phyloP scores from a whole-genome alignment of 2,888 invertebrate genomes.

The Pterostichus madidus region DNA sequence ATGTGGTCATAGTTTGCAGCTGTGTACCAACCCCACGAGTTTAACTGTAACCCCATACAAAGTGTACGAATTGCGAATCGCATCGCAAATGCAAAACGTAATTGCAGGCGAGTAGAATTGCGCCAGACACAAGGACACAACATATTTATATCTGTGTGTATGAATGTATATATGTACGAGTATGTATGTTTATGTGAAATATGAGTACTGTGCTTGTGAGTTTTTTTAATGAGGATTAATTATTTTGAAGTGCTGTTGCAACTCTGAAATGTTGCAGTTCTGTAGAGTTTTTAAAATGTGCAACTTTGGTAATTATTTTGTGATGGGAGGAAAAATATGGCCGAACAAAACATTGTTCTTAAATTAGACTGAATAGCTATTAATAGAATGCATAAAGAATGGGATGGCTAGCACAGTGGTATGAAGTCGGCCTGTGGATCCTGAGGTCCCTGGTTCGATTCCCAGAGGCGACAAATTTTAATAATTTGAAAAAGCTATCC shows the following conservation, averaged over 20 bases:
- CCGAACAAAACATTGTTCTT: no score
- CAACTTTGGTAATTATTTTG: slow-evolving; percentile 26
- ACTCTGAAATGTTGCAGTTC: not conserved
- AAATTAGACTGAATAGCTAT: no score
- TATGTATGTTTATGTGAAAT: not conserved
- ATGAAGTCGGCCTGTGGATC: no score
- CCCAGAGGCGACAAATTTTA: no score
- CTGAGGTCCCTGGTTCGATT: no score
- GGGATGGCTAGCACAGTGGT: no score
- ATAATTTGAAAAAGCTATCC: no score
- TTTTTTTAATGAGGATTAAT: slow-evolving; percentile 24
- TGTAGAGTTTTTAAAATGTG: slow-evolving; percentile 14
- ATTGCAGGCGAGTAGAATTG: slow-evolving; percentile 17
- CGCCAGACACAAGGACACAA: not conserved
- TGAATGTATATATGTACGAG: not conserved
- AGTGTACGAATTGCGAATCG: no score
- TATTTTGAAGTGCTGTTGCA: slow-evolving; percentile 22
- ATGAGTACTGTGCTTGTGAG: not conserved
- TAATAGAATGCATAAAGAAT: no score
- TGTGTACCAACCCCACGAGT: no score
- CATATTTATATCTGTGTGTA: not conserved
- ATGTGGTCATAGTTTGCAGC: no score
- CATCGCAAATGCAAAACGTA: not conserved
- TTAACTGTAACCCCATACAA: no score
- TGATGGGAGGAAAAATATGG: not conserved